Conservation (phyloP, 2,888 invertebrate genomes). For the Torymus texanus region DNA sequence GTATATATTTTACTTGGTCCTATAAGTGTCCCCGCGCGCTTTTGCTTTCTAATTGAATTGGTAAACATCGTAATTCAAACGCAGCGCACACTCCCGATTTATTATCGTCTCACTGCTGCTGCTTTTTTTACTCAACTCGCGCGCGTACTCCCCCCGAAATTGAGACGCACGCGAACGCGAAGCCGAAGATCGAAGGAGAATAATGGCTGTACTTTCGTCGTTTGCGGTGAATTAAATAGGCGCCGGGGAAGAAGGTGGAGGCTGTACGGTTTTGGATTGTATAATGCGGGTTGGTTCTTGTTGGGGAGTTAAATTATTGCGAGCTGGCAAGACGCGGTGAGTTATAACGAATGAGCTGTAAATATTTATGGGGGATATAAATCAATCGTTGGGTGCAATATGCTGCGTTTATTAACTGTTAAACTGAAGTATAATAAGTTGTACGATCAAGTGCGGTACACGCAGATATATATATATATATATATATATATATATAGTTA, state of each 20-base stretch:
- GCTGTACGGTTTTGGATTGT: not conserved
- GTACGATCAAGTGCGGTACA: too few relatives aligned
- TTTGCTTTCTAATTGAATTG: conserved; percentile 73
- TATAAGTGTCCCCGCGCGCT: conserved; percentile 60
- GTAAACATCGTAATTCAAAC: conserved; percentile 74
- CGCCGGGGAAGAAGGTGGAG: not conserved
- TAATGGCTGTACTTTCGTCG: conserved; percentile 16
- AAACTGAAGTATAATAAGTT: too few relatives aligned
- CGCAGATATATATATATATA: too few relatives aligned
- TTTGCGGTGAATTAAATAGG: not conserved
- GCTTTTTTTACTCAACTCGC: conserved; percentile 8
- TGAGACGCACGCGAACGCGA: not conserved
- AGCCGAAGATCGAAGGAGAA: conserved; percentile 12
- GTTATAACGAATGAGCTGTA: conserved; percentile 10
- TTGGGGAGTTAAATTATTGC: conserved; percentile 12
- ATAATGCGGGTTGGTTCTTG: conserved; percentile 3
- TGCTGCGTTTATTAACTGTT: too few relatives aligned
- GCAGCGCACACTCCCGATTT: conserved; percentile 70
- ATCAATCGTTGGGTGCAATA: not conserved
- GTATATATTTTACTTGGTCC: conserved; percentile 62
- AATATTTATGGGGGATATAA: conserved; percentile 8
- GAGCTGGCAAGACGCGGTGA: not conserved
- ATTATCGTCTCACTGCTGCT: conserved; percentile 57
- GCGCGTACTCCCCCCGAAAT: not conserved
- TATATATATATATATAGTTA: too few relatives aligned